A percentile compares a stretch with the other conserved stretches of the same genome.
These are phyloP conservation scores for Sebastes kiyomatsui DNA, from an alignment of 2,797 vertebrate species.

Conservation along the genomic window DNA sequence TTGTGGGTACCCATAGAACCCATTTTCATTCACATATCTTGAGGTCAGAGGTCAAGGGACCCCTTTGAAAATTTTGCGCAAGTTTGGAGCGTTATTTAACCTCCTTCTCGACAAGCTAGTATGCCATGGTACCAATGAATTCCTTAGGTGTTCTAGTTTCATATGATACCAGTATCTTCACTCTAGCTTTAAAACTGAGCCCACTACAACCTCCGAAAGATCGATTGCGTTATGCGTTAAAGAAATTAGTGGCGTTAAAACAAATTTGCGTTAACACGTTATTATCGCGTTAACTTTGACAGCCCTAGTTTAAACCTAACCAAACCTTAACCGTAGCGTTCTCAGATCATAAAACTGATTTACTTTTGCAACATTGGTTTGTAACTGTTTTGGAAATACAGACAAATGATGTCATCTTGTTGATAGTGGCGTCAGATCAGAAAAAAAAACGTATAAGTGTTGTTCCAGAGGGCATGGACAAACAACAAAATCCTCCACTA, in stretches of 20 bases:
- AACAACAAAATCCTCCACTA: neutral
- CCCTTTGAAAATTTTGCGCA: neutral
- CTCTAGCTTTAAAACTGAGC: too few relatives aligned
- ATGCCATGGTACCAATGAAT: too few relatives aligned
- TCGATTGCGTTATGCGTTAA: too few relatives aligned
- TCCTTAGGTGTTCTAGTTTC: too few relatives aligned
- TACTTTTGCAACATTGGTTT: neutral
- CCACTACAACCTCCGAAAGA: too few relatives aligned
- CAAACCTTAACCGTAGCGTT: neutral
- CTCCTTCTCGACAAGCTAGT: too few relatives aligned
- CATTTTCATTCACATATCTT: neutral
- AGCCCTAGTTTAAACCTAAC: neutral
- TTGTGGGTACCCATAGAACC: neutral
- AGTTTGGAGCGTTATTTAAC: neutral
- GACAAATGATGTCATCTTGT: neutral
- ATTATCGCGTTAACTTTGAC: too few relatives aligned
- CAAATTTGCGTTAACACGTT: too few relatives aligned
- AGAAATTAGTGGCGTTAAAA: too few relatives aligned
- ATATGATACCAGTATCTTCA: too few relatives aligned
- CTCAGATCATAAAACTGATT: neutral
- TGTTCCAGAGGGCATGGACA: too few relatives aligned
- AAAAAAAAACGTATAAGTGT: neutral
- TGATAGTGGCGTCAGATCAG: neutral
- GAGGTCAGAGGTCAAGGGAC: neutral
- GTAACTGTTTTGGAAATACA: neutral